Evolutionary conservation across 2,113 vertebrate genomes (phyloP), one percentile per base, ranked within the genome.

Genomic region (Thalassoma bifasciatum): DNA sequence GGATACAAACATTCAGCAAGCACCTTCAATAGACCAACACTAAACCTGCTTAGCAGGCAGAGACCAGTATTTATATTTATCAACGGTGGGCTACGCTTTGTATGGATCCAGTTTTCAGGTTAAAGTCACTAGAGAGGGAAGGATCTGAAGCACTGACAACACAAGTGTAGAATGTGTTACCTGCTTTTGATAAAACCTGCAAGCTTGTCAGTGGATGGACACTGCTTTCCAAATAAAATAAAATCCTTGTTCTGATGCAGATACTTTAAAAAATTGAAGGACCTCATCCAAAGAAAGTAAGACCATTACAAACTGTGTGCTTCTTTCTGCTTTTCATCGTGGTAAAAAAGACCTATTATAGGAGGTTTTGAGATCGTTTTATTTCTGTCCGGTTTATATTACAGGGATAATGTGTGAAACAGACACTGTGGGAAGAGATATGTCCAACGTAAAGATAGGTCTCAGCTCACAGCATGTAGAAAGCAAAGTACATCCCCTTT

Each of bases 21-120:
- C 67, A 67, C 40, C 51, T 44, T 50, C 79, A 67, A 53, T 10
- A 12, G 37, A 85, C 71, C 77, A 75, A 50, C 23, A 71, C 61
- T 58, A 72, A 75, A 77, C 37, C 37, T 37, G 61, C 51, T 78
- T 54, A 66, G 68, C 61, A 53, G 42, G 44, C 30, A 30, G 30
- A 30, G 30, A 30, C 30, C 30, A 30, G 30, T 49, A 40, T 66
- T 77, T 58, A 58, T 44, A 37, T 68, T 69, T 67, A 72, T 38
- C 61, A 58, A 21, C 44, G 46, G 16, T 54, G 49, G 56, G 24
- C 22, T 8, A 54, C 34, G 58, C 34, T 59, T 64, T 64, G 73
- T 58, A 34, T 40, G 3, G 46, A 59, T 75, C 56, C 47, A 65
- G 53, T 47, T 59, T 13, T 23, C 10, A 34, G 44, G 24, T 24